Base-by-base conservation (phyloP, 2,797 vertebrate species). In the Scyliorhinus canicula region DNA sequence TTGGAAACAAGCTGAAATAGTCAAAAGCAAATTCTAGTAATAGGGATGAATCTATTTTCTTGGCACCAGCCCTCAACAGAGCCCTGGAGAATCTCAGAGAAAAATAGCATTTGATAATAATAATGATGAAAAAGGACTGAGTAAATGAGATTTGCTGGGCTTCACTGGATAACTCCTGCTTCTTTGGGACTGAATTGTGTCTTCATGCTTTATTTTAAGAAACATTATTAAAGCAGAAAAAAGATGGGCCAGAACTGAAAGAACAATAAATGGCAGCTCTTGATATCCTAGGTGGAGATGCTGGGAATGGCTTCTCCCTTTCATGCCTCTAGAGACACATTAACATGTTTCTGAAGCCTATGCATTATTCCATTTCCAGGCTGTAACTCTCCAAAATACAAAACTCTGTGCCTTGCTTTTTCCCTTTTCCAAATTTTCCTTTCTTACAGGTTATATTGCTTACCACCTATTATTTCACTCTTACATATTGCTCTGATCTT, bases 121-220 rank as follows among this genome's bases (percentile, higher is more conserved):
- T 91, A 63, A 65, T 91, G 24, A 91, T 91, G 26, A 63, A 65
- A 91, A 91, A 44, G 21, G 40, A 94, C 47, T 35, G 44, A 2
- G 28, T 31, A 71, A 55, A 74, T n/a, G 47, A 16, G 47, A 74
- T 71, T 52, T 94, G 26, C 44, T 74, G 67, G 31, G 65, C 35
- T 74, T 94, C 50, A 91, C 14, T 8, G 11, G 26, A 3, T 71
- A 50, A 69, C 65, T 65, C 67, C 93, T 63, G 21, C n/a, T n/a
- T 44, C 40, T 40, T 31, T 94, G 16, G 47, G 67, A 52, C 69
- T 52, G 47, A 55, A 14, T 50, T 52, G 6, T 8, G 47, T 28
- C 28, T 55, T 74, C 47, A 71, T 94, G 19, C 47, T 74, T 21
- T 94, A 94, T 94, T 94, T 94, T 94, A 55, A 94, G 93, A 55